Evolutionary conservation across 2,888 invertebrate genomes (phyloP), one percentile per base, ranked within the genome.

Genomic region (Beris chalybata): DNA sequence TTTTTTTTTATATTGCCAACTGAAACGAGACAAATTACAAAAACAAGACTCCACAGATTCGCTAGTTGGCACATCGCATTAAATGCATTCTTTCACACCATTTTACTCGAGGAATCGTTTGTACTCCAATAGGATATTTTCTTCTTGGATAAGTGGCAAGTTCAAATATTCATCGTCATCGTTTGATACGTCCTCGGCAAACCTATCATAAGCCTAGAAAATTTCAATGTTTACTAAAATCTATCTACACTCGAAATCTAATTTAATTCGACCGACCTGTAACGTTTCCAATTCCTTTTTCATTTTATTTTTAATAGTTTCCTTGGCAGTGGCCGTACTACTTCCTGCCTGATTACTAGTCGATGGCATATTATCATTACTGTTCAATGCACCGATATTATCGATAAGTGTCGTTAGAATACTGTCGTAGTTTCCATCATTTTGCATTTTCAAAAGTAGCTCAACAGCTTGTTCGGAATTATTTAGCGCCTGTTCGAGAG

Each of bases 151-250:
- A 15, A 92, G 82, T 0, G 87, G 84, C 15, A 90, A 80, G 79
- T 92, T 90, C 65, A 92, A 82, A 75, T 92, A 88, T 71, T 90
- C 91, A 72, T 90, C 89, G 47, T 90, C 90, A 68, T 85, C 85
- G 29, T 71, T 68, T 1, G 72, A 75, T 45, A 86, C 76, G 70
- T 87, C 87, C 3, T 85, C 82, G 1, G 84, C 79, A 32, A 91
- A 82, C 0, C 90, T 82, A 11, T 83, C 77, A 67, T 85, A 85
- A 0, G 90, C 90, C 70, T 82, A 78, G 29, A 47, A 38, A 65
- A 30, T 22, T n/a, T n/a, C 44, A 55, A 47, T 45, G 48, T 12
- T 22, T 50, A 44, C 11, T 48, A 48, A 15, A 3, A 48, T 5
- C 6, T 3, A 22, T 3, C 22, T 22, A 5, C 38, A 38, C 9